A percentile compares a stretch with the other conserved stretches of the same genome.
phyloP scores from a whole-genome alignment of 2,888 invertebrate genomes.

The Anagyrus pseudococci region DNA sequence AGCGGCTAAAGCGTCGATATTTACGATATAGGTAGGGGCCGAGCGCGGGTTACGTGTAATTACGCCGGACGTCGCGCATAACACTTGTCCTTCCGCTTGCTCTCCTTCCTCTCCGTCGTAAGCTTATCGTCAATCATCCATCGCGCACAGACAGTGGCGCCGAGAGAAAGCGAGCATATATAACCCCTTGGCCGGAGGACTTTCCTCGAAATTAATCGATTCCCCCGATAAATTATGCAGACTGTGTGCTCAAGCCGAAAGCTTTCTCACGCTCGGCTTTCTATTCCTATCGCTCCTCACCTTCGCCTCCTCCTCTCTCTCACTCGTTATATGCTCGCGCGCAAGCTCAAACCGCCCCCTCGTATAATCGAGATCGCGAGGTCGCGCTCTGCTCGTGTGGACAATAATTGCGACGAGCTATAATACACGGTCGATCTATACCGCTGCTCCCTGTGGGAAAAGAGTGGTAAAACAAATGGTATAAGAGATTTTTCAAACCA shows the following conservation, averaged over 20 bases:
- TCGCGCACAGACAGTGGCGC: neutral
- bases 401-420: too few relatives aligned
- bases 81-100: constrained; percentile 27
- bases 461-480: too few relatives aligned
- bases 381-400: too few relatives aligned
- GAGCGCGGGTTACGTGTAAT: constrained; percentile 28
- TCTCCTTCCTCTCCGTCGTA: neutral
- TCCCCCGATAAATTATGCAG: constrained; percentile 30
- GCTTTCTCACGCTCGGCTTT: constrained; percentile 34
- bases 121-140: constrained; percentile 16
- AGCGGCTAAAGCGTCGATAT: constrained; percentile 19
- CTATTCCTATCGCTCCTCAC: too few relatives aligned
- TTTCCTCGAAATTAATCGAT: constrained; percentile 27
- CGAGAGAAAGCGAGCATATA: too few relatives aligned
- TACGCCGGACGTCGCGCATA: constrained; percentile 8
- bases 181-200: too few relatives aligned
- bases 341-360: too few relatives aligned
- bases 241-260: constrained; percentile 21
- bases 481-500: too few relatives aligned
- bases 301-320: neutral
- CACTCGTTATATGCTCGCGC: neutral
- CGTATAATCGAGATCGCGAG: too few relatives aligned
- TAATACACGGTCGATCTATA: too few relatives aligned
- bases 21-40: neutral
- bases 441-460: too few relatives aligned